A percentile compares a stretch with the other conserved stretches of the same genome.
Evolutionary conservation across 2,888 invertebrate genomes (phyloP).

Genomic region (Eupithecia exiguata): DNA sequence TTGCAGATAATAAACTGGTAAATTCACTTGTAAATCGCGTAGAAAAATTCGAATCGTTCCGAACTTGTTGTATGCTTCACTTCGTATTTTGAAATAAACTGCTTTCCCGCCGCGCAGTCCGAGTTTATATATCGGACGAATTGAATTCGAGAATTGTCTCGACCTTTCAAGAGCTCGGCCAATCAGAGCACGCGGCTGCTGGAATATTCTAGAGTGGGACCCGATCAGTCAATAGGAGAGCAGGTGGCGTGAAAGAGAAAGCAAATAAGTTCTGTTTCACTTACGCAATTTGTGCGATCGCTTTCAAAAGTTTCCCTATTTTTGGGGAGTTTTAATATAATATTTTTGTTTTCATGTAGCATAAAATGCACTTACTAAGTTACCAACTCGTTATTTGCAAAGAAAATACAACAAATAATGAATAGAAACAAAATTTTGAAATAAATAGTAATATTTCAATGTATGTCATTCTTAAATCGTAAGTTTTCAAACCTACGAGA

Average conservation of each 20-base stretch:
- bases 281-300: slow-evolving; percentile 20
- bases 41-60: slow-evolving; percentile 14
- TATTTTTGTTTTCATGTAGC: not conserved
- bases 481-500: too few species aligned
- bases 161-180: slow-evolving; percentile 18
- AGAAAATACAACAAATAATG: too few species aligned
- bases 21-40: slow-evolving; percentile 9
- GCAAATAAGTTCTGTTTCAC: not conserved
- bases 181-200: slow-evolving; percentile 21
- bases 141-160: slow-evolving; percentile 24
- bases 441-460: too few species aligned
- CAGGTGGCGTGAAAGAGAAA: slow-evolving; percentile 21
- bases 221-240: slow-evolving; percentile 17
- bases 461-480: too few species aligned
- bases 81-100: slow-evolving; percentile 30
- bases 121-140: slow-evolving; percentile 24
- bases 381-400: too few species aligned
- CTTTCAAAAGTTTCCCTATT: slow-evolving; percentile 18
- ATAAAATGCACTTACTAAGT: too few species aligned
- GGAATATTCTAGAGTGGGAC: slow-evolving; percentile 18
- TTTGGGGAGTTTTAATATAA: slow-evolving; percentile 13
- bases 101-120: slow-evolving; percentile 19
- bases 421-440: too few species aligned
- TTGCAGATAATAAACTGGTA: slow-evolving; percentile 3
- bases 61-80: slow-evolving; percentile 13